Conservation (phyloP, 2,888 invertebrate genomes). For the Spilosoma lubricipeda region DNA sequence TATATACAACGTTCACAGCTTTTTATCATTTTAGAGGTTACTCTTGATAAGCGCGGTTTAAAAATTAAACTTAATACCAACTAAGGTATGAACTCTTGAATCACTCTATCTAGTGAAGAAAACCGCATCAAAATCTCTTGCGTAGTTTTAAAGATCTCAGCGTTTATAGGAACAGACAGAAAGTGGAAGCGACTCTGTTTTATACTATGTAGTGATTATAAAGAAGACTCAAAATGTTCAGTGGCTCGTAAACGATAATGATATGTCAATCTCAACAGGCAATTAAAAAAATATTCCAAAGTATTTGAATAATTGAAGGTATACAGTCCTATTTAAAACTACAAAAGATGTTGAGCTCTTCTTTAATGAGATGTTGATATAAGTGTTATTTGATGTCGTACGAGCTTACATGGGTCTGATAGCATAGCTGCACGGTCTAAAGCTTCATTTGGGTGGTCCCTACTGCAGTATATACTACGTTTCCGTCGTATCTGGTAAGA, state of each 20-base stretch:
- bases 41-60: no score
- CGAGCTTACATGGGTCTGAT: background rate
- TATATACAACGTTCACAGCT: no score
- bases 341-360: slow-evolving; percentile 9
- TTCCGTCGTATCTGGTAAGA: background rate
- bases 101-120: no score
- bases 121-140: no score
- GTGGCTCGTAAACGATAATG: background rate
- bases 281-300: background rate
- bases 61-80: no score
- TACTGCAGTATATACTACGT: background rate
- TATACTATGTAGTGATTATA: no score
- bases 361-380: slow-evolving; percentile 11
- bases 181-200: no score
- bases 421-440: background rate
- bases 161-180: no score
- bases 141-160: no score
- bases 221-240: background rate
- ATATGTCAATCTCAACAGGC: background rate
- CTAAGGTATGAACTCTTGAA: no score
- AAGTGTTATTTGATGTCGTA: slow-evolving; percentile 19
- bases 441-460: background rate
- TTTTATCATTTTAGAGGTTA: no score
- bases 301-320: slow-evolving; percentile 15
- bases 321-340: background rate